These are phyloP conservation scores for Myiopsitta monachus DNA, from an alignment of 2,113 vertebrate genomes.

Conservation along the genomic window DNA sequence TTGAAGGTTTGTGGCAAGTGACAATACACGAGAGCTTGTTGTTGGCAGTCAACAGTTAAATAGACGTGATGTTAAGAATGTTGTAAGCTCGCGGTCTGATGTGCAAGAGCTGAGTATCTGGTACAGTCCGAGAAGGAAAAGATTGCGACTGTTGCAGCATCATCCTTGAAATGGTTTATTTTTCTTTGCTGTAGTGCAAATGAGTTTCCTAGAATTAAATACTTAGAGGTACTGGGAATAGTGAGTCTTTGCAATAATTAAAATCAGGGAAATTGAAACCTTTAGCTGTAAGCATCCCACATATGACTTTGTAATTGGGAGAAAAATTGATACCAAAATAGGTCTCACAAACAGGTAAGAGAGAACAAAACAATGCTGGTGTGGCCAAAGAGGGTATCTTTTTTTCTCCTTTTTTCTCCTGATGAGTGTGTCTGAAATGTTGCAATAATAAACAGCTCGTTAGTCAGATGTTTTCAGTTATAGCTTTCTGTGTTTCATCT, in stretches of 20 bases:
- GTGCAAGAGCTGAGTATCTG: background rate
- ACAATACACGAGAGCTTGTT: background rate
- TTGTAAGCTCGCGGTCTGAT: background rate
- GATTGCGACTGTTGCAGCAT: background rate
- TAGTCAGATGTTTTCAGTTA: background rate
- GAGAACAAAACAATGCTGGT: background rate
- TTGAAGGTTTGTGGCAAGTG: background rate
- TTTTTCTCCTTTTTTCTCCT: background rate
- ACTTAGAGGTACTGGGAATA: background rate
- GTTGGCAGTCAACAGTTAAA: background rate
- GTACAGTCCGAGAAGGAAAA: background rate
- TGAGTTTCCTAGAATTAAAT: constrained; percentile 2
- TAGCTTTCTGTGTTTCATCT: background rate
- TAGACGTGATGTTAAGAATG: background rate
- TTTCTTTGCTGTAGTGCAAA: background rate
- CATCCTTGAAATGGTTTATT: background rate
- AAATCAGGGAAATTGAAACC: constrained; percentile 9
- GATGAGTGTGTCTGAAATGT: background rate
- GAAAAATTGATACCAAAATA: background rate
- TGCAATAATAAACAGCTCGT: background rate
- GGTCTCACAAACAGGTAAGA: background rate
- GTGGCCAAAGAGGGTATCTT: background rate
- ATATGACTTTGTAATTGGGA: background rate
- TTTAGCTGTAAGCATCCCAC: background rate
- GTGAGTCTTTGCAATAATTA: background rate